Percentiles rank a stretch among this genome's conserved stretches.
Conservation (phyloP, 2,888 invertebrate genomes). For the Ormia ochracea region DNA sequence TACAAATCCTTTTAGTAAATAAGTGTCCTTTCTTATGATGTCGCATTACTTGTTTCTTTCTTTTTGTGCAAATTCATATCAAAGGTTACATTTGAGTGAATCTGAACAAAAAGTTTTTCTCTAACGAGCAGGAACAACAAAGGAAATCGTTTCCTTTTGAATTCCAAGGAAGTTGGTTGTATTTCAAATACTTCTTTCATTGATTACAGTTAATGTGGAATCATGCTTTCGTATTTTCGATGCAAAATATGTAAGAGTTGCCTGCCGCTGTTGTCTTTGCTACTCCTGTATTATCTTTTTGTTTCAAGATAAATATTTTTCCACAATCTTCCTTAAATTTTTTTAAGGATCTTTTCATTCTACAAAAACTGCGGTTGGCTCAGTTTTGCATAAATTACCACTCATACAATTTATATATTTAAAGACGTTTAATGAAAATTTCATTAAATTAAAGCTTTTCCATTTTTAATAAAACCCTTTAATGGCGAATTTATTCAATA, state of each 20-base stretch:
- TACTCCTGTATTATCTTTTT: background rate
- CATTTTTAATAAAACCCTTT: no score
- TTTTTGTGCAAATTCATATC: conserved; percentile 11
- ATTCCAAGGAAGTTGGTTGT: conserved; percentile 50
- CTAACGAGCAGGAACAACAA: conserved; percentile 38
- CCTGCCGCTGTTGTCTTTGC: background rate
- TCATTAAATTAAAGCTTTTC: no score
- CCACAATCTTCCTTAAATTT: conserved; percentile 1
- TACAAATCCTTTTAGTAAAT: background rate
- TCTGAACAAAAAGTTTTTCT: conserved; percentile 54
- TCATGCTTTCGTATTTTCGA: conserved; percentile 18
- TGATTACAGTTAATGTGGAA: conserved; percentile 29
- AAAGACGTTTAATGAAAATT: no score
- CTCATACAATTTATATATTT: no score
- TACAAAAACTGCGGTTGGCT: no score
- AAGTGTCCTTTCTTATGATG: background rate
- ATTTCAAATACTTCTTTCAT: conserved; percentile 40
- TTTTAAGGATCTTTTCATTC: background rate
- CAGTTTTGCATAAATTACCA: no score
- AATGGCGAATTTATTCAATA: no score
- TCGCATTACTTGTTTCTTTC: background rate
- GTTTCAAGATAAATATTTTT: conserved; percentile 34
- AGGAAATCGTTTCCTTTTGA: conserved; percentile 34
- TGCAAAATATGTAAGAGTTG: conserved; percentile 26
- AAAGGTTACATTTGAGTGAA: conserved; percentile 56